A percentile compares a stretch with the other conserved stretches of the same genome.
These are phyloP conservation scores for Arizona elegans DNA, from an alignment of 2,113 vertebrate species.

Conservation along the genomic window DNA sequence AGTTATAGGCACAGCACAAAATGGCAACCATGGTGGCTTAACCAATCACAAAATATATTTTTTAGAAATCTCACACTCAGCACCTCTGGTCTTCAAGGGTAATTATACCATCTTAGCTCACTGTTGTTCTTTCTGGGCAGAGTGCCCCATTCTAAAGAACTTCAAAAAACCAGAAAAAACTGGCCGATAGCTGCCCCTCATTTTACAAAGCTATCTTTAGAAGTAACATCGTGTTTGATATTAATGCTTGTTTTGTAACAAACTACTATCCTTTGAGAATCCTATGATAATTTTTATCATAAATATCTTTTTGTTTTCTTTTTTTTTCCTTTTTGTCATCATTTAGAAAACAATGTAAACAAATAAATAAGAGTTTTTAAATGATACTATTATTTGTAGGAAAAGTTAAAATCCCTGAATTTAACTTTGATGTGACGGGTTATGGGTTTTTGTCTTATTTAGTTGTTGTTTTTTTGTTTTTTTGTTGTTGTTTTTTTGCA, in stretches of 20 bases:
- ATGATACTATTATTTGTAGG: slow-evolving; percentile 44
- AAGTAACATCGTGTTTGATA: background rate
- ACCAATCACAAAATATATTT: background rate
- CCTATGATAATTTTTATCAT: background rate
- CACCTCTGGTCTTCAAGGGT: background rate
- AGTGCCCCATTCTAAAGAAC: background rate
- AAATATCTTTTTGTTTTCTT: background rate
- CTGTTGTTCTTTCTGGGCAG: background rate
- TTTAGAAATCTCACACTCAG: background rate
- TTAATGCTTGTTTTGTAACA: background rate
- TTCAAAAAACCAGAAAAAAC: background rate
- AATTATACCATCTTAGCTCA: background rate
- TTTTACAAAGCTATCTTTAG: background rate
- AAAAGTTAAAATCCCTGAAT: slow-evolving; percentile 47
- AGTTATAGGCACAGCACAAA: background rate
- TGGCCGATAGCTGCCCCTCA: background rate
- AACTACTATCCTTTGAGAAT: background rate
- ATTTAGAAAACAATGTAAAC: background rate
- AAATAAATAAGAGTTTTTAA: slow-evolving; percentile 32
- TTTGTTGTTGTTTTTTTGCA: background rate
- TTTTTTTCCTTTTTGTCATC: background rate
- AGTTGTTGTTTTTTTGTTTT: background rate
- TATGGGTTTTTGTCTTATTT: background rate
- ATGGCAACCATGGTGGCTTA: background rate
- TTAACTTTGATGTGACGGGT: background rate